A percentile compares a stretch with the other conserved stretches of the same genome.
These are phyloP conservation scores for Drosophila carrolli DNA, from an alignment of 1,140 invertebrate species.

Conservation along the genomic window DNA sequence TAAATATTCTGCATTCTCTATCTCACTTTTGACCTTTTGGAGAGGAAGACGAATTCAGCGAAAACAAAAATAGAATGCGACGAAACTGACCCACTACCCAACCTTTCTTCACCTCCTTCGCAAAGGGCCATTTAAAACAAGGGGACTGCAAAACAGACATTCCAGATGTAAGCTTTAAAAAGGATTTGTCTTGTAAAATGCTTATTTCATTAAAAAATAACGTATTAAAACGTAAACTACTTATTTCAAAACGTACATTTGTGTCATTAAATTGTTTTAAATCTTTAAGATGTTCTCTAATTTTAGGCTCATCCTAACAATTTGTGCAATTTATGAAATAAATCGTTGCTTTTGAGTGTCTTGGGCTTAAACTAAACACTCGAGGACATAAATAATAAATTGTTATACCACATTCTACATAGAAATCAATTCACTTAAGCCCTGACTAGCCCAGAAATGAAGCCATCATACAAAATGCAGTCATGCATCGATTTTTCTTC, in stretches of 20 bases:
- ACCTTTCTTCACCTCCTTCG: neutral
- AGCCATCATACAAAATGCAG: constrained; percentile 21
- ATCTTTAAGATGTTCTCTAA: no score
- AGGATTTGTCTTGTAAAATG: neutral
- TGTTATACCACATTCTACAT: neutral
- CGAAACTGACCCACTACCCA: constrained; percentile 20
- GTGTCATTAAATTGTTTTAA: no score
- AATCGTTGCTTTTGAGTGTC: no score
- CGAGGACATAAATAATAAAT: neutral
- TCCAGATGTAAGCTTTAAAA: no score
- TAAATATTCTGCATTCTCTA: neutral
- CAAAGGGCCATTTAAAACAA: no score
- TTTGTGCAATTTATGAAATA: no score
- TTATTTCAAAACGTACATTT: no score
- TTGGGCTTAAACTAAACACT: no score
- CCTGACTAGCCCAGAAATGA: constrained; percentile 8
- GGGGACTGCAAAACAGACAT: no score
- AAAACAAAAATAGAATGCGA: constrained; percentile 45
- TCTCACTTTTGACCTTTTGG: constrained; percentile 48
- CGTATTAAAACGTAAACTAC: no score
- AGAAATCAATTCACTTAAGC: neutral
- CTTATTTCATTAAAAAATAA: neutral
- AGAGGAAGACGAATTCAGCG: constrained; percentile 8
- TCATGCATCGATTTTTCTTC: constrained; percentile 49
- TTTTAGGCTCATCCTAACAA: no score